phyloP scores from a whole-genome alignment of 1,140 invertebrate genomes.

The Neuroterus valhalla region DNA sequence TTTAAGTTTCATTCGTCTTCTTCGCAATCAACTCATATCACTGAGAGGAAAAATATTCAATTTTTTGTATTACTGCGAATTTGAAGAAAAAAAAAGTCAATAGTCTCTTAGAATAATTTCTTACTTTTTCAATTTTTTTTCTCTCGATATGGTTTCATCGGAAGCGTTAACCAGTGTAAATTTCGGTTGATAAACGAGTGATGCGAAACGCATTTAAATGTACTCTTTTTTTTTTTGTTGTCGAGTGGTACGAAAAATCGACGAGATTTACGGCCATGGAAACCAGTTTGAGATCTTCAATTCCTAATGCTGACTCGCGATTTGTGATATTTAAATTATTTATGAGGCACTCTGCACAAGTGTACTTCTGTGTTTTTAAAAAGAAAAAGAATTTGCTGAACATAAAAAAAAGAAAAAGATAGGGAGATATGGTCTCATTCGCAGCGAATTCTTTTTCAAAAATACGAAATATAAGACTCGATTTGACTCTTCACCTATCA shows the following conservation, averaged over 20 bases:
- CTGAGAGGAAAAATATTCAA: too few relatives aligned
- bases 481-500: slow-evolving; percentile 21
- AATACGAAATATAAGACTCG: slow-evolving; percentile 12
- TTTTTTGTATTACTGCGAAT: too few relatives aligned
- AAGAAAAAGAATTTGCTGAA: slow-evolving; percentile 19
- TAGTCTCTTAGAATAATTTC: too few relatives aligned
- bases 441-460: slow-evolving; percentile 21
- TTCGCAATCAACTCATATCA: too few relatives aligned
- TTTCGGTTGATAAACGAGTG: slow-evolving; percentile 5
- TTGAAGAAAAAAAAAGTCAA: too few relatives aligned
- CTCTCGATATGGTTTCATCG: too few relatives aligned
- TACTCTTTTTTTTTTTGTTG: neutral
- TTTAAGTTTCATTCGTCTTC: too few relatives aligned
- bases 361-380: slow-evolving; percentile 27
- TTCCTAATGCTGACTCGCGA: slow-evolving; percentile 28
- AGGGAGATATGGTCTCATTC: neutral
- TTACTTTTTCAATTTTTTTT: too few relatives aligned
- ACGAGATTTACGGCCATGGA: slow-evolving; percentile 22
- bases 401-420: slow-evolving; percentile 7
- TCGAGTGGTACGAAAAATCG: slow-evolving; percentile 23
- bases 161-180: neutral
- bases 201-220: slow-evolving; percentile 27
- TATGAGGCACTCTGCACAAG: slow-evolving; percentile 28
- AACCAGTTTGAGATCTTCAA: slow-evolving; percentile 27
- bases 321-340: slow-evolving; percentile 30